Percentiles rank a stretch among this genome's conserved stretches.
phyloP scores from a whole-genome alignment of 37 sponge, comb jelly and placozoan genomes.

The Chondrosia reniformis region DNA sequence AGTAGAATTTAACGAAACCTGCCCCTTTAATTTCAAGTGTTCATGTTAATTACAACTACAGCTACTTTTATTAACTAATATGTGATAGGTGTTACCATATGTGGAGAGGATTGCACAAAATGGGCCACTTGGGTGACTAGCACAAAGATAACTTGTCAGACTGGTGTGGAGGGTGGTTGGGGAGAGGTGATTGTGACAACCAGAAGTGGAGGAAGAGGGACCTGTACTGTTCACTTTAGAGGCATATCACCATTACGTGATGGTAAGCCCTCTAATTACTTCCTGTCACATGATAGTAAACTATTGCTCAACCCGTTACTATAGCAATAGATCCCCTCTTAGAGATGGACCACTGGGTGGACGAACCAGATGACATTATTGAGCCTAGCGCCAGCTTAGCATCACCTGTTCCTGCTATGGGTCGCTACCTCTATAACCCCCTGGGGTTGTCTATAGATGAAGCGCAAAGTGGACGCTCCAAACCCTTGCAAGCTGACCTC shows the following conservation, averaged over 20 bases:
- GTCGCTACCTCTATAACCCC: conserved; percentile 42
- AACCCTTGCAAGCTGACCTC: conserved; percentile 6
- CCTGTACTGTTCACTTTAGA: conserved; percentile 73
- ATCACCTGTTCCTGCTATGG: conserved; percentile 23
- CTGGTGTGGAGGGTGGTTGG: conserved; percentile 44
- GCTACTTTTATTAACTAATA: too few species aligned
- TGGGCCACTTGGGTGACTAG: conserved; percentile 63
- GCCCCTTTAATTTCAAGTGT: too few species aligned
- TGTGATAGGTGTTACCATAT: conserved; percentile 50
- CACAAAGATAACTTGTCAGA: conserved; percentile 69
- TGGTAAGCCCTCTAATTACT: too few species aligned
- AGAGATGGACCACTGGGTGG: conserved; percentile 63
- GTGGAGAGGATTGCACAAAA: conserved; percentile 56
- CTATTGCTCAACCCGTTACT: too few species aligned
- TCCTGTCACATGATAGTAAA: too few species aligned
- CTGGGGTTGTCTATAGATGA: conserved; percentile 41
- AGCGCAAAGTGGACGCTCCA: background rate
- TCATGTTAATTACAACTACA: too few species aligned
- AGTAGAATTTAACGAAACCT: too few species aligned
- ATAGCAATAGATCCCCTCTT: conserved; percentile 26
- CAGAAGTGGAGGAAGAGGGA: conserved; percentile 68
- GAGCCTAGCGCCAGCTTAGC: background rate
- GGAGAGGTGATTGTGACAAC: conserved; percentile 85
- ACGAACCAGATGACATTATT: conserved; percentile 39
- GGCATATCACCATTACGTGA: conserved; percentile 15